These are phyloP conservation scores for Platorchestia sp. DNA, from an alignment of 1,140 invertebrate species.

Conservation along the genomic window DNA sequence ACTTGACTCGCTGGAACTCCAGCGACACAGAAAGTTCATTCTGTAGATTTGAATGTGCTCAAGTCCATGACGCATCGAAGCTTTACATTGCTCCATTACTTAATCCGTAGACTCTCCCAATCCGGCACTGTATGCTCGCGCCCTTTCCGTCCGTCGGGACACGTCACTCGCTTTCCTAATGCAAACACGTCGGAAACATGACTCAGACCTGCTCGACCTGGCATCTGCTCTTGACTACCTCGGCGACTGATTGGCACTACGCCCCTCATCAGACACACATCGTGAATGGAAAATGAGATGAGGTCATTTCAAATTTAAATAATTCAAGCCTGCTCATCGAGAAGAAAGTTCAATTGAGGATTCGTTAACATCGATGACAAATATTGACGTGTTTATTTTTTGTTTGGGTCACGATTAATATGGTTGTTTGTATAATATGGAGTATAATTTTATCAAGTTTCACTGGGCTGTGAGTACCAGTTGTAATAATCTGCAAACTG, in stretches of 20 bases:
- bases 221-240: neutral
- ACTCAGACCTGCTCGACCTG: neutral
- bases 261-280: neutral
- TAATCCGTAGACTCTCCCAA: neutral
- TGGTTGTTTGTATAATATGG: neutral
- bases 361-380: neutral
- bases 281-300: neutral
- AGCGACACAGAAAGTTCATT: neutral
- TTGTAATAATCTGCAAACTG: neutral
- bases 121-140: neutral
- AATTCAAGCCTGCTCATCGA: neutral
- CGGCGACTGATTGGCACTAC: neutral
- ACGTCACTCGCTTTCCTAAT: neutral
- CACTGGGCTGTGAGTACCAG: too few species aligned
- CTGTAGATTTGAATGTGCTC: neutral
- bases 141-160: neutral
- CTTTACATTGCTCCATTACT: neutral
- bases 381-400: neutral
- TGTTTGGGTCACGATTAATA: neutral
- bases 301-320: too few species aligned
- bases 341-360: neutral
- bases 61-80: neutral
- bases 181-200: neutral
- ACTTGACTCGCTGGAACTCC: too few species aligned
- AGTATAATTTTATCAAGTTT: neutral